phyloP scores from a whole-genome alignment of 2,797 vertebrate species.

The Merluccius polli region DNA sequence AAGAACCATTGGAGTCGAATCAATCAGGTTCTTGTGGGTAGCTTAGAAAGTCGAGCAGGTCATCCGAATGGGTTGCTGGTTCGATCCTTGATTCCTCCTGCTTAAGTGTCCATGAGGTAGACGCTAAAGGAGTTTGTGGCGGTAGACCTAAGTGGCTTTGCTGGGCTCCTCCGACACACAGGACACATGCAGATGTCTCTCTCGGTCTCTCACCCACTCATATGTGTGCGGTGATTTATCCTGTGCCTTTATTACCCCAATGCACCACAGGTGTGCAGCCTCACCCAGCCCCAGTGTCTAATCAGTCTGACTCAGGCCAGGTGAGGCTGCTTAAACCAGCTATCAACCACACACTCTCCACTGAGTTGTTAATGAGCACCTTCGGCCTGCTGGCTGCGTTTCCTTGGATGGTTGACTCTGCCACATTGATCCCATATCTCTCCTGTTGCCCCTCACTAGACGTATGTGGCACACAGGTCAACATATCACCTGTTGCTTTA shows the following conservation, averaged over 20 bases:
- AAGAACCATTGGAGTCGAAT: neutral
- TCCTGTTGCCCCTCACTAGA: slow-evolving; percentile 43
- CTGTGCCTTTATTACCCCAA: too few relatives aligned
- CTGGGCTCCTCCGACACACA: too few relatives aligned
- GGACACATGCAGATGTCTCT: too few relatives aligned
- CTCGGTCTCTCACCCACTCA: too few relatives aligned
- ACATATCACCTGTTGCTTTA: slow-evolving; percentile 65
- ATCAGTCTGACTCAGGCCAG: too few relatives aligned
- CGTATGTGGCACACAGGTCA: slow-evolving; percentile 65
- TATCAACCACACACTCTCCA: too few relatives aligned
- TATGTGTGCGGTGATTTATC: too few relatives aligned
- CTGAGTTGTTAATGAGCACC: neutral
- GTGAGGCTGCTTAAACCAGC: too few relatives aligned
- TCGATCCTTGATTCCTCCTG: neutral
- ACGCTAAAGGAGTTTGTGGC: neutral
- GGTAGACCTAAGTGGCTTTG: too few relatives aligned
- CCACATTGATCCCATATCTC: neutral
- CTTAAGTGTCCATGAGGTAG: neutral
- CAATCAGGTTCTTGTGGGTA: neutral
- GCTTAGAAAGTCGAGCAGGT: neutral
- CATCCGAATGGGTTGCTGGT: neutral
- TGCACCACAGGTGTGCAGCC: too few relatives aligned
- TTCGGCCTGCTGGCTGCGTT: neutral
- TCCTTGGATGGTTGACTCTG: neutral
- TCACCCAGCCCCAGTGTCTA: too few relatives aligned